Base-by-base conservation (phyloP, 2,888 invertebrate genomes). In the Leucozona laternaria region DNA sequence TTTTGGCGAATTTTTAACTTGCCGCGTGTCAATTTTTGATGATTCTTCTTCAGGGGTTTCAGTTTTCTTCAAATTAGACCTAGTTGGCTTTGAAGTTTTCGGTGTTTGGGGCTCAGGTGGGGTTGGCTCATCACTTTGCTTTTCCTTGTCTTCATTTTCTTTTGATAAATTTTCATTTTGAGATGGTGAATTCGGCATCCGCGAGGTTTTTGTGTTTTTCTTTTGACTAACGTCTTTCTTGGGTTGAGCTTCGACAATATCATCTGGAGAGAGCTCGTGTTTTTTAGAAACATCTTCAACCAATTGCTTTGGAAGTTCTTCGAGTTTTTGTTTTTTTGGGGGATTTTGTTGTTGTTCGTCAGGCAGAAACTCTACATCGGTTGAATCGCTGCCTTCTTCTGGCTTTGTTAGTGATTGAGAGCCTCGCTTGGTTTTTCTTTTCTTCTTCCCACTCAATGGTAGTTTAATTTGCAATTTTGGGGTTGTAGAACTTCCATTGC, bases 391-490 rank as follows among this genome's bases (percentile, higher is more conserved):
- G 6, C 22, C 76, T 15, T 8, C 31, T 17, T 78, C 53, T 34
- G n/a, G 1, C 25, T 43, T 62, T 3, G 17, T 25, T 11, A n/a
- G 20, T 64, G 77, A 28, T 43, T 6, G 15, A 17, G 70, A 20
- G 3, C 79, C 2, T 6, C 76, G 43, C 60, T 72, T 87, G 0
- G 89, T 89, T 73, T 91, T 91, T 22, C 89, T 88, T 34, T 88
- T 82, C 6, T 90, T 92, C 50, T 88, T 89, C 37, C 80, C 77
- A 68, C 85, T 88, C 43, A 91, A 28, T 6, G 91, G 91, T 62
- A 91, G 76, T 75, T 91, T 91, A n/a, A 91, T 91, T 88, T 90
- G 90, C 28, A 91, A 82, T 84, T 89, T 89, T 13, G 80, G 62
- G 11, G 81, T 77, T 5, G 66, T 62, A 22, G 34, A 17, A 53